Evolutionary conservation across 2,113 vertebrate genomes (phyloP).

Genomic region (Glaucomys volans): DNA sequence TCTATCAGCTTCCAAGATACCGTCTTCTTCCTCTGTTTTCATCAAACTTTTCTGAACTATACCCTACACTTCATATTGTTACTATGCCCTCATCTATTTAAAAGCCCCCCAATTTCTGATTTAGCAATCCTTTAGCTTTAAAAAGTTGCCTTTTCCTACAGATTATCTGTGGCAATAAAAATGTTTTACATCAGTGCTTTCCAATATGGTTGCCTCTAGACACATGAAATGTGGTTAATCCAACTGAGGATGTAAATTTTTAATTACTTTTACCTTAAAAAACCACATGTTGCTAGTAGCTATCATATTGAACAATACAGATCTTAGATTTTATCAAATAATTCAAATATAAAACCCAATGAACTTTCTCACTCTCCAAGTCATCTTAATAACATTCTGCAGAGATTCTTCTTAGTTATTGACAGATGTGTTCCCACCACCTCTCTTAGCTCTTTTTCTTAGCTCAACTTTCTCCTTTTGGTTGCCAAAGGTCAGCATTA

Average conservation of each 20-base stretch:
- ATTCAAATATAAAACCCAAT: conserved; percentile 27
- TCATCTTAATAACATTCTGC: not conserved
- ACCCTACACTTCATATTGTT: not conserved
- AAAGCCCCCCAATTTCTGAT: not conserved
- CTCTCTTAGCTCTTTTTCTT: not conserved
- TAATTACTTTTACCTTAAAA: conserved; percentile 9
- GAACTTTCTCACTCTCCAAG: not conserved
- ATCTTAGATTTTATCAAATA: conserved; percentile 1
- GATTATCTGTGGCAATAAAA: conserved; percentile 32
- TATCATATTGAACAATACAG: not conserved
- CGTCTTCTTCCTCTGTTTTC: not conserved
- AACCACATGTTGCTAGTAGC: not conserved
- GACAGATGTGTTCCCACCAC: not conserved
- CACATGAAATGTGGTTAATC: not conserved
- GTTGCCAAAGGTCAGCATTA: not conserved
- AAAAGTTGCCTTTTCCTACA: not conserved
- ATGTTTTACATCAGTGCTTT: not conserved
- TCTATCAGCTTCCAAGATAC: not conserved
- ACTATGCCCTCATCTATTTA: not conserved
- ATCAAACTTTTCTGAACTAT: conserved; percentile 30
- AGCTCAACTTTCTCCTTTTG: not conserved
- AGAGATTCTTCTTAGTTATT: not conserved
- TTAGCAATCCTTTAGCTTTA: not conserved
- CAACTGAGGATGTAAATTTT: not conserved
- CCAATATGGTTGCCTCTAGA: not conserved